phyloP scores from a whole-genome alignment of 2,888 invertebrate species.

The Chalcis sispes region DNA sequence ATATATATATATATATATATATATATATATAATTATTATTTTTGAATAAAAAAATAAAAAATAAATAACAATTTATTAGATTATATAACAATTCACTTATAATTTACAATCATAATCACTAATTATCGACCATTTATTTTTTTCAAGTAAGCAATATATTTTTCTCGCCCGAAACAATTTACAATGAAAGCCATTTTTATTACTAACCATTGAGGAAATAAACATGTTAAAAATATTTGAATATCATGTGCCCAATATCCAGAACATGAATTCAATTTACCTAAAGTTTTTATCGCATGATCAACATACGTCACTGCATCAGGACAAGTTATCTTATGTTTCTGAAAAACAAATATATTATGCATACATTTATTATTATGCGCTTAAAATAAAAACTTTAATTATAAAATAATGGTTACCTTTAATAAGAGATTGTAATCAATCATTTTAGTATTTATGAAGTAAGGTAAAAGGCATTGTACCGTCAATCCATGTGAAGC shows the following conservation, averaged over 20 bases:
- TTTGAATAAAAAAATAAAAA: no score
- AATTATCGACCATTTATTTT: no score
- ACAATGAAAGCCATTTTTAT: background rate
- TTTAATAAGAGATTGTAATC: constrained; percentile 85
- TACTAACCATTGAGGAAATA: background rate
- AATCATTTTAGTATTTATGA: constrained; percentile 94
- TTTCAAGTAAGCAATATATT: background rate
- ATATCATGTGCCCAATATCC: constrained; percentile 95
- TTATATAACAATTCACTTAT: no score
- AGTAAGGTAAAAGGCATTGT: constrained; percentile 91
- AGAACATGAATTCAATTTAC: constrained; percentile 86
- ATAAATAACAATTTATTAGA: no score
- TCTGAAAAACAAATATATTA: constrained; percentile 64
- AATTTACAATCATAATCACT: no score
- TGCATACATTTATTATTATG: background rate
- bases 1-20: no score
- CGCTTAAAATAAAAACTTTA: background rate
- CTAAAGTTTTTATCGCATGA: constrained; percentile 88
- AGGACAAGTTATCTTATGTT: constrained; percentile 63
- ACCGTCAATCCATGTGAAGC: constrained; percentile 85
- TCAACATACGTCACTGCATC: constrained; percentile 80
- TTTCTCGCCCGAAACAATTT: background rate
- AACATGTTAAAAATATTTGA: constrained; percentile 77
- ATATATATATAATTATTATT: no score
- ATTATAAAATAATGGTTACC: constrained; percentile 67